These are phyloP conservation scores for Brachionus manjavacas DNA, from an alignment of 1,140 invertebrate species.

Conservation along the genomic window DNA sequence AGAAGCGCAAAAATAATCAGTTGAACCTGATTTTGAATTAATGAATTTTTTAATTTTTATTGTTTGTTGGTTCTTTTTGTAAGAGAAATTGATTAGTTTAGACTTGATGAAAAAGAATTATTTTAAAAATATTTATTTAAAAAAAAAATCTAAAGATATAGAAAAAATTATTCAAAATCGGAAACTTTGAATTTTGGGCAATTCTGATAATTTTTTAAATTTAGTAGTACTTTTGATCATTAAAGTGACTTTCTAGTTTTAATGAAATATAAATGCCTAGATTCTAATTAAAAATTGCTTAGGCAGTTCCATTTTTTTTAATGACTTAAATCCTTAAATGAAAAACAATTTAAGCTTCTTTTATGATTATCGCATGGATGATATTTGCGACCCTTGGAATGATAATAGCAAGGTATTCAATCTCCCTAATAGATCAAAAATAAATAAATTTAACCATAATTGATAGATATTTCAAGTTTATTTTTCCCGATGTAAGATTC, in stretches of 20 bases:
- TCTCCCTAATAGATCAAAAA: background rate
- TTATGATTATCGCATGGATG: constrained; percentile 38
- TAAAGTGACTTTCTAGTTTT: too few species aligned
- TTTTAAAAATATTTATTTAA: too few species aligned
- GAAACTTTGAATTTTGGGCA: too few species aligned
- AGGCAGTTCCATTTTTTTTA: too few species aligned
- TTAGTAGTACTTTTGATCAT: too few species aligned
- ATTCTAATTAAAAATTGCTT: too few species aligned
- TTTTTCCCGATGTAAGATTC: constrained; percentile 31
- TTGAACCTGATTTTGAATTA: background rate
- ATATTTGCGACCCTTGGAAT: constrained; percentile 3
- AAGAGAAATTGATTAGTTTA: too few species aligned
- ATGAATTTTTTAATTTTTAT: background rate
- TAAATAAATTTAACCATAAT: background rate
- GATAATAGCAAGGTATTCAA: background rate
- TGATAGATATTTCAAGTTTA: constrained; percentile 17
- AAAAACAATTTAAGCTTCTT: background rate
- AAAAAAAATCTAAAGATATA: too few species aligned
- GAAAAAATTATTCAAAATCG: too few species aligned
- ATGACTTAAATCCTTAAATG: background rate
- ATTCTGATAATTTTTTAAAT: background rate
- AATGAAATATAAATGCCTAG: too few species aligned
- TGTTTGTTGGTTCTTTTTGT: too few species aligned
- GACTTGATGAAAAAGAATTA: too few species aligned
- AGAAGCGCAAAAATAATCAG: background rate